A percentile compares a stretch with the other conserved stretches of the same genome.
Evolutionary conservation across 1,140 invertebrate species (phyloP).

Genomic region (Agrilus planipennis): DNA sequence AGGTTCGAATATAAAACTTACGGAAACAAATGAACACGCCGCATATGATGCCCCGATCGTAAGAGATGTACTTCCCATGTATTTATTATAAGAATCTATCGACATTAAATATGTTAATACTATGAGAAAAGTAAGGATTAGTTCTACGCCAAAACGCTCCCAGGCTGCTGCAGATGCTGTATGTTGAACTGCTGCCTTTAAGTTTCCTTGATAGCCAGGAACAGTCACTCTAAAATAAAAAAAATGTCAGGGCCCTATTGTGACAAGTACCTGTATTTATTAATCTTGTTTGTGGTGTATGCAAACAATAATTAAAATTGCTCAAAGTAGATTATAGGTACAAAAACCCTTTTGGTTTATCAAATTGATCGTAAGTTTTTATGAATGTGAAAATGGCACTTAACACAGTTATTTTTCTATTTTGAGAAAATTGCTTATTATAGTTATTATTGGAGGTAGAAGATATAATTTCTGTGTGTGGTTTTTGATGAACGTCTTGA

Average conservation of each 20-base stretch:
- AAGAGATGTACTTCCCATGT: conserved; percentile 44
- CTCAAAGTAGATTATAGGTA: too few species aligned
- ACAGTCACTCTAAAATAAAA: conserved; percentile 47
- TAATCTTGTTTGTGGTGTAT: too few species aligned
- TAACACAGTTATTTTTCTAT: too few species aligned
- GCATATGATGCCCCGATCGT: conserved; percentile 72
- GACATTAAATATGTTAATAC: conserved; percentile 66
- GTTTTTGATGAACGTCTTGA: too few species aligned
- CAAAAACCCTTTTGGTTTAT: too few species aligned
- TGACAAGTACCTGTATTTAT: too few species aligned
- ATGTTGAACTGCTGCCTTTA: conserved; percentile 47
- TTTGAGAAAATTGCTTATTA: too few species aligned
- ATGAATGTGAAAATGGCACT: not conserved
- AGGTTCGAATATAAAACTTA: conserved; percentile 29
- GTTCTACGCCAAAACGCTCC: conserved; percentile 71
- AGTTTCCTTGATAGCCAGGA: conserved; percentile 46
- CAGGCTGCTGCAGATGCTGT: conserved; percentile 45
- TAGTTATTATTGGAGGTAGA: too few species aligned
- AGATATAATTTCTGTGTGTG: too few species aligned
- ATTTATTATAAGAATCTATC: conserved; percentile 46
- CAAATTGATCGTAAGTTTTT: too few species aligned
- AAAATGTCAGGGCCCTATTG: too few species aligned
- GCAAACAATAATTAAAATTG: too few species aligned
- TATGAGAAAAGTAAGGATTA: conserved; percentile 70
- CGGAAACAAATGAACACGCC: conserved; percentile 76